Conservation (phyloP, 2,888 invertebrate genomes). For the Stratiomys singularior region DNA sequence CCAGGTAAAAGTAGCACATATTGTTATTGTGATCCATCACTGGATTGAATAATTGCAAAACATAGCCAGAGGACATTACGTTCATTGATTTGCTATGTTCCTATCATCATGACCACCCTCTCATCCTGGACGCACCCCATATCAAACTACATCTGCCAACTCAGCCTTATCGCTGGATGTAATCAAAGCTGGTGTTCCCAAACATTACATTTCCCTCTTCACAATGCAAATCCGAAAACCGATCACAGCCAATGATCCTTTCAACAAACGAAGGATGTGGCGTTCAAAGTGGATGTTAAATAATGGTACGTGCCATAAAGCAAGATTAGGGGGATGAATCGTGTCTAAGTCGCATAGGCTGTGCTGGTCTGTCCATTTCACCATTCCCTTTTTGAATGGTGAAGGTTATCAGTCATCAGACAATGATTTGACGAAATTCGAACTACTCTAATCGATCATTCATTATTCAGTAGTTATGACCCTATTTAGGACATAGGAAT, state of each 20-base stretch:
- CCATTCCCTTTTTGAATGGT: not conserved
- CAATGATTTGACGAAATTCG: slow-evolving; percentile 36
- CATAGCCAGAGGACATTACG: not conserved
- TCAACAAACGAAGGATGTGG: not conserved
- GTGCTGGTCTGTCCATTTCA: not conserved
- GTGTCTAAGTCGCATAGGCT: not conserved
- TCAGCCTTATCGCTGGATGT: slow-evolving; percentile 16
- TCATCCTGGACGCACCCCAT: not conserved
- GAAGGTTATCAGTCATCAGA: slow-evolving; percentile 40
- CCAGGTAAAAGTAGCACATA: not conserved
- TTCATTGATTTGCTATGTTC: not conserved
- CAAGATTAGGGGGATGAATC: slow-evolving; percentile 21
- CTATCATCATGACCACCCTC: not conserved
- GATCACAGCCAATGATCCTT: not conserved
- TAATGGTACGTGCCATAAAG: slow-evolving; percentile 35
- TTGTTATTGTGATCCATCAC: not conserved
- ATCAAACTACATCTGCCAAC: slow-evolving; percentile 17
- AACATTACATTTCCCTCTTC: not conserved
- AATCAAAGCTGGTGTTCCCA: slow-evolving; percentile 15
- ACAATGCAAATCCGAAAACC: slow-evolving; percentile 39
- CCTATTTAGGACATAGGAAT: slow-evolving; percentile 13
- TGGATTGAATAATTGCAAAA: not conserved
- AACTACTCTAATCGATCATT: not conserved
- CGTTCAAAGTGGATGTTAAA: slow-evolving; percentile 42
- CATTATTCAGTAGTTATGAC: not conserved